phyloP scores from a whole-genome alignment of 2,113 vertebrate species.

The Hiodon alosoides region DNA sequence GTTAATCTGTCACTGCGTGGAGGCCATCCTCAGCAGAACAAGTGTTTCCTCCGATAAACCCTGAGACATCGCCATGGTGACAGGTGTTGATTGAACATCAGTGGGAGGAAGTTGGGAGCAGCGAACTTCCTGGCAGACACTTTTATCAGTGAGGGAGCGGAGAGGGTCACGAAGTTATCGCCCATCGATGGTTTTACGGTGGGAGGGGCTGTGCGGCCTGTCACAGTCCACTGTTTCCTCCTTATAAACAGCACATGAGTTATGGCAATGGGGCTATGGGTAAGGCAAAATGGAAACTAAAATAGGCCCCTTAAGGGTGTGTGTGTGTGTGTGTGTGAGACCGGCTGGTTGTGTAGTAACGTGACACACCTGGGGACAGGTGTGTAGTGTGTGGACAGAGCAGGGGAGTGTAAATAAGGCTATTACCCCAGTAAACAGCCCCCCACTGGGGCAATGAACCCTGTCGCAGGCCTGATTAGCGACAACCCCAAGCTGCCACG shows the following conservation, averaged over 20 bases:
- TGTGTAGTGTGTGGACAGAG: background rate
- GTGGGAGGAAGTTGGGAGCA: conserved; percentile 74
- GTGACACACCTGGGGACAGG: too few relatives aligned
- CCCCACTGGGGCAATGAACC: conserved; percentile 94
- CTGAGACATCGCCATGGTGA: conserved; percentile 59
- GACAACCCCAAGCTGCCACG: conserved; percentile 76
- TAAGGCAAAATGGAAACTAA: too few relatives aligned
- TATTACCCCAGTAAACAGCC: background rate
- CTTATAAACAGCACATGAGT: conserved; percentile 59
- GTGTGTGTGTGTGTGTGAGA: too few relatives aligned
- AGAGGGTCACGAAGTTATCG: conserved; percentile 52
- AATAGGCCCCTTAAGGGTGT: too few relatives aligned
- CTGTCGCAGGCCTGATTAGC: conserved; percentile 85
- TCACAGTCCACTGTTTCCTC: conserved; percentile 36
- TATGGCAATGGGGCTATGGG: conserved; percentile 41
- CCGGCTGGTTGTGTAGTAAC: too few relatives aligned
- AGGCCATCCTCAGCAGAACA: conserved; percentile 87
- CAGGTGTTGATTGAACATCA: conserved; percentile 87
- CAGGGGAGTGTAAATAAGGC: background rate
- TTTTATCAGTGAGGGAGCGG: conserved; percentile 61
- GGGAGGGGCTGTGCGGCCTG: conserved; percentile 24
- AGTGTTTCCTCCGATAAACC: conserved; percentile 99
- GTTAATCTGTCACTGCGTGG: conserved; percentile 93
- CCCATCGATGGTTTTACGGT: conserved; percentile 30
- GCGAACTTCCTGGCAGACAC: conserved; percentile 62